Base-by-base conservation (phyloP, 1,140 invertebrate species). In the Trypoxylus dichotomus region DNA sequence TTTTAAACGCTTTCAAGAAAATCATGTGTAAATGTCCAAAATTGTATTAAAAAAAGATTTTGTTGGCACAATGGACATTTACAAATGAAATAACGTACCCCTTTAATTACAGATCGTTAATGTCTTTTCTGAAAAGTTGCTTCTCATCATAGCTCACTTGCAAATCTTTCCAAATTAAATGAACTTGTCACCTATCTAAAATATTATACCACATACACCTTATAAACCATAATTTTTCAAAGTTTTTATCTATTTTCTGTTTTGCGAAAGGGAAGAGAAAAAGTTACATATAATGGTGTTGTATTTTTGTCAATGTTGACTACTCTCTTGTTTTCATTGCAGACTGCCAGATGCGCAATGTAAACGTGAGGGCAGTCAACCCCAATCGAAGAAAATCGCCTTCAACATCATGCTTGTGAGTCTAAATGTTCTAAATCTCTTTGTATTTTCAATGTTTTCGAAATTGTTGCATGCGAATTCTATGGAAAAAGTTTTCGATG, bases 321-420 rank as follows among this genome's bases (percentile, higher is more conserved):
- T 87, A 85, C 86, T 86, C 86, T 88, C 85, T 86, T 86, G 86
- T 87, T 87, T 85, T 88, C 89, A 91, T 92, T 92, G 90, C 90
- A 91, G 91, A 91, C 90, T 91, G 89, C 90, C 90, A 91, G 89
- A 90, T 90, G 90, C 90, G 91, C 89, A 92, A 91, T 92, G 90
- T 91, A 90, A 91, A 91, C 89, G 90, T 90, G 89, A 91, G 91
- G 91, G 91, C 91, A 90, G 90, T 91, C 89, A 90, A 90, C 90
- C 88, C 88, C 89, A 91, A 91, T 89, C 88, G 91, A 90, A 91
- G 90, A 89, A 91, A 91, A 90, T 87, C 90, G 87, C 87, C 90
- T 87, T 88, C 90, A 86, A 89, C 90, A 89, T 89, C 90, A 87
- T 91, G 90, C 90, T 91, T 91, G 90, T 91, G 90, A 91, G 90